Base-by-base conservation (phyloP, 2,113 vertebrate species). In the Choloepus hoffmanni region DNA sequence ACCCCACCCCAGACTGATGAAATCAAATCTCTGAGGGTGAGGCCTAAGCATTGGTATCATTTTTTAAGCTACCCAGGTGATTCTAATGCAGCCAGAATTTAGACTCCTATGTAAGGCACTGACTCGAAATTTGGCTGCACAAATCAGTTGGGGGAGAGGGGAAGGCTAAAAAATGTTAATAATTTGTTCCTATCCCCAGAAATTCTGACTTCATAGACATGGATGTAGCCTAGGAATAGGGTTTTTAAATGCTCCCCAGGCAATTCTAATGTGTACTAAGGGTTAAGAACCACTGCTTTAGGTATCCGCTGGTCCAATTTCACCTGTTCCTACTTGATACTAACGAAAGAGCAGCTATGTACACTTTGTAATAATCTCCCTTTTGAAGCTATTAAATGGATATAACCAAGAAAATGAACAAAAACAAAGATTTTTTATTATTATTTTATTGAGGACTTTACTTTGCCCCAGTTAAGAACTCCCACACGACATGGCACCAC, bases 371-470 rank as follows among this genome's bases (percentile, higher is more conserved):
- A 60, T 3, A 58, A 85, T 45, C 45, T 67, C 62, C 48, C n/a
- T 63, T 30, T 8, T n/a, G 40, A 30, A 93, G 28, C 36, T 48
- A 84, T 45, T 86, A 78, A 84, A 73, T 10, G 5, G 28, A 9
- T 33, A 4, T 55, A 87, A 78, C 48, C 9, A 33, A 78, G 48
- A 87, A 45, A 43, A 7, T 74, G 40, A 92, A 83, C 21, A 33
- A 43, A 88, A 78, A 87, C 26, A 73, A 36, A 40, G 43, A 10
- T 6, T 36, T 73, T 48, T 58, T 19, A 16, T 55, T 50, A 33
- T 50, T 1, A 74, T 76, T 94, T 96, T 65, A 78, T 58, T 73
- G 16, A 91, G 60, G 33, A 67, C 58, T 81, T 85, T 84, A 16
- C 10, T 91, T 23, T 3, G 55, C 9, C 45, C 43, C 21, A 48